These are phyloP conservation scores for Leptinotarsa haldemani DNA, from an alignment of 2,888 invertebrate genomes.

Conservation along the genomic window DNA sequence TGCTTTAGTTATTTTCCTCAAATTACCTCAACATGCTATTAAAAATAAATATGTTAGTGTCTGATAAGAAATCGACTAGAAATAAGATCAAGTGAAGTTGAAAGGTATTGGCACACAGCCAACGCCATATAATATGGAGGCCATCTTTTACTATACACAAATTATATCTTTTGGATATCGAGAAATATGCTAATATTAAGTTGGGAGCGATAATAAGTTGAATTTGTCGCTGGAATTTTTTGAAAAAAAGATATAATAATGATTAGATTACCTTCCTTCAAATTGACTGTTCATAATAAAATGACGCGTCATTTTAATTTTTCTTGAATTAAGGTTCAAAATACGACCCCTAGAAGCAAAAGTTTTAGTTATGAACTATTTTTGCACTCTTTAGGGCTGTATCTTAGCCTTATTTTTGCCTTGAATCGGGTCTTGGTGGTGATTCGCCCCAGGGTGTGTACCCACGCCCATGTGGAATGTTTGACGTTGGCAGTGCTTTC, in stretches of 20 bases:
- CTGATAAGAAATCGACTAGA: slow-evolving; percentile 31
- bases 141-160: slow-evolving; percentile 45
- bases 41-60: slow-evolving; percentile 34
- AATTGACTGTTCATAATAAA: slow-evolving; percentile 44
- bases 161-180: slow-evolving; percentile 44
- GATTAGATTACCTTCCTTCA: slow-evolving; percentile 53
- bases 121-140: slow-evolving; percentile 49
- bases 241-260: slow-evolving; percentile 45
- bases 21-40: slow-evolving; percentile 38
- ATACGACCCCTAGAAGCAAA: slow-evolving; percentile 46
- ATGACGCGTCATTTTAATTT: slow-evolving; percentile 55
- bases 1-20: slow-evolving; percentile 15
- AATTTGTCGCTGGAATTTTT: slow-evolving; percentile 40
- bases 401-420: slow-evolving; percentile 44
- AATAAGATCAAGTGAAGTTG: slow-evolving; percentile 25
- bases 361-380: slow-evolving; percentile 40
- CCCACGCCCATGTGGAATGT: slow-evolving; percentile 39
- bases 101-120: slow-evolving; percentile 52
- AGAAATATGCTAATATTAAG: slow-evolving; percentile 62
- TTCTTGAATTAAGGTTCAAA: slow-evolving; percentile 49
- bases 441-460: slow-evolving; percentile 37
- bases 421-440: slow-evolving; percentile 36
- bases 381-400: slow-evolving; percentile 42
- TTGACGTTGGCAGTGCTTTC: slow-evolving; percentile 41
- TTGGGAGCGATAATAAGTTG: slow-evolving; percentile 51